These are phyloP conservation scores for Anthrax anthrax DNA, from an alignment of 2,888 invertebrate species.

Conservation along the genomic window DNA sequence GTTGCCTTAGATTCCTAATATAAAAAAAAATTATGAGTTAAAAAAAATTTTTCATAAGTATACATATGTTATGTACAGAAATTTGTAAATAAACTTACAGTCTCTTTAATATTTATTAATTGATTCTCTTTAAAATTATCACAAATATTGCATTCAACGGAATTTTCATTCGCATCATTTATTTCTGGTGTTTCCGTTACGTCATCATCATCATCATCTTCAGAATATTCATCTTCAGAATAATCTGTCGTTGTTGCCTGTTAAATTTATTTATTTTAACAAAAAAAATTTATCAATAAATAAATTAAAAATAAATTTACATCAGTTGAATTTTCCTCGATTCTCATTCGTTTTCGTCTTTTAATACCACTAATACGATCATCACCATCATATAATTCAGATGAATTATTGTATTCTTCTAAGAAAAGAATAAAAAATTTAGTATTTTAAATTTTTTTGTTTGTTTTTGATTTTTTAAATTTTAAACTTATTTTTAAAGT, in stretches of 20 bases:
- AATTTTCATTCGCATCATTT: not conserved
- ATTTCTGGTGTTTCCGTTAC: not conserved
- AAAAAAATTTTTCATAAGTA: too few relatives aligned
- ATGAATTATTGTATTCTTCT: not conserved
- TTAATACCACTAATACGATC: not conserved
- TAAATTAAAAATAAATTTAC: slow-evolving; percentile 2
- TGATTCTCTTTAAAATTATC: not conserved
- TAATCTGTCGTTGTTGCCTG: slow-evolving; percentile 9
- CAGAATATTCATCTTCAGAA: slow-evolving; percentile 12
- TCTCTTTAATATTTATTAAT: slow-evolving; percentile 5
- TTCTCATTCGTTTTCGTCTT: slow-evolving; percentile 1
- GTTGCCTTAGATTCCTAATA: slow-evolving; percentile 6
- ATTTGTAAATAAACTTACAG: slow-evolving; percentile 9
- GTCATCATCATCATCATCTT: slow-evolving; percentile 10
- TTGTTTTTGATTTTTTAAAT: not conserved
- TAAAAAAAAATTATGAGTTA: too few relatives aligned
- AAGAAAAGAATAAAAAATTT: not conserved
- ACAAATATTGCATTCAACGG: not conserved
- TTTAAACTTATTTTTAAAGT: not conserved
- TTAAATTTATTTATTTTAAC: too few relatives aligned
- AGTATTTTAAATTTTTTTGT: too few relatives aligned
- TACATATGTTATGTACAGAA: too few relatives aligned
- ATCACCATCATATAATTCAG: not conserved
- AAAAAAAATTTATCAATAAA: not conserved
- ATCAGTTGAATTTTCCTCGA: slow-evolving; percentile 9